Percentiles rank a stretch among this genome's conserved stretches.
Conservation (phyloP, 2,888 invertebrate genomes). For the Heliconius ethilla region DNA sequence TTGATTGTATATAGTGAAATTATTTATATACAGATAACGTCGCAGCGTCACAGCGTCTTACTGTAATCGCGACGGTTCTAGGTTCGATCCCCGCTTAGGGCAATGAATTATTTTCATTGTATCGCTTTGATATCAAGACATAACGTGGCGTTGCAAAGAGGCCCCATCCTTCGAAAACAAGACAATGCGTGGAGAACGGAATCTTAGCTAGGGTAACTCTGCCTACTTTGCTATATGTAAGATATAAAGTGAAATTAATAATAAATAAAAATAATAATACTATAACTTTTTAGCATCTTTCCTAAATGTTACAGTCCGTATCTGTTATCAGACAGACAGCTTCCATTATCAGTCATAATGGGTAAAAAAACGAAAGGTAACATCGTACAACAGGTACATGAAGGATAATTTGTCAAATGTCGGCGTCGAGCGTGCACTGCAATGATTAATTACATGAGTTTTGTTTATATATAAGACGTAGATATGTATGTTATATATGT, state of each 20-base stretch:
- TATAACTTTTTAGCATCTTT: not conserved
- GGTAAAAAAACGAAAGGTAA: conserved; percentile 16
- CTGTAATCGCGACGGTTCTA: no score
- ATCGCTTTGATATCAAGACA: no score
- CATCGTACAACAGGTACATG: conserved; percentile 4
- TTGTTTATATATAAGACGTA: not conserved
- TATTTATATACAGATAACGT: no score
- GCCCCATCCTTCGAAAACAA: not conserved
- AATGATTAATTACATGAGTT: conserved; percentile 26
- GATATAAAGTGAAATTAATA: no score
- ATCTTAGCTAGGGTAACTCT: no score
- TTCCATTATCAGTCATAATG: conserved; percentile 19
- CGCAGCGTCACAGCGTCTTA: no score
- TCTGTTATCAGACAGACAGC: not conserved
- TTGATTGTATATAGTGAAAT: no score
- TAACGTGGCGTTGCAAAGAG: not conserved
- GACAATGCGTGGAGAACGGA: not conserved
- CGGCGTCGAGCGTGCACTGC: conserved; percentile 1
- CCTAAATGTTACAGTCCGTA: not conserved
- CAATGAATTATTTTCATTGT: no score
- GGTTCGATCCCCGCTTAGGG: no score
- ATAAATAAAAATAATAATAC: not conserved
- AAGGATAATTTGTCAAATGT: conserved; percentile 31
- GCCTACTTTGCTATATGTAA: no score
- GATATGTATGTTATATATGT: no score